A percentile compares a stretch with the other conserved stretches of the same genome.
Evolutionary conservation across 2,797 vertebrate genomes (phyloP).

Genomic region (Enteromius argenteus): DNA sequence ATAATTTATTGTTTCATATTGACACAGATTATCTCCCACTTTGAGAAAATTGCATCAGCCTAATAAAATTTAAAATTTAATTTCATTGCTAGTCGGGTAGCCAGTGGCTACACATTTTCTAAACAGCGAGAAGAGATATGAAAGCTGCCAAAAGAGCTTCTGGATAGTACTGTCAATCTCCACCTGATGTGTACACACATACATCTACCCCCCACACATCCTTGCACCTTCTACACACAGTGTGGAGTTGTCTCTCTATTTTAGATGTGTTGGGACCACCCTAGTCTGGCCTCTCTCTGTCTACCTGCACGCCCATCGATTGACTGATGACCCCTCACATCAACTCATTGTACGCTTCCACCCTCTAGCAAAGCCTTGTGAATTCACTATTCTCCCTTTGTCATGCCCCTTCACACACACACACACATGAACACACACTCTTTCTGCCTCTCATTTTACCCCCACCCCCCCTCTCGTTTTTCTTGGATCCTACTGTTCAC

Average conservation of each 20-base stretch:
- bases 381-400: conserved; percentile 33
- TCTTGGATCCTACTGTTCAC: conserved; percentile 43
- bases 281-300: conserved; percentile 29
- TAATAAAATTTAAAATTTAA: conserved; percentile 13
- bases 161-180: conserved; percentile 40
- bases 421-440: conserved; percentile 1
- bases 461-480: neutral
- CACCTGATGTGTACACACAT: conserved; percentile 21
- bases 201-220: conserved; percentile 3
- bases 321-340: conserved; percentile 55
- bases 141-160: conserved; percentile 40
- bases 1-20: conserved; percentile 16
- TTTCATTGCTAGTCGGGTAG: conserved; percentile 7
- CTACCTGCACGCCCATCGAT: conserved; percentile 38
- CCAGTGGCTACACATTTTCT: conserved; percentile 12
- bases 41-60: conserved; percentile 33
- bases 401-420: neutral
- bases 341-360: conserved; percentile 40
- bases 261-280: conserved; percentile 51
- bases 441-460: neutral
- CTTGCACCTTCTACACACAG: conserved; percentile 4
- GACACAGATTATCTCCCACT: conserved; percentile 4
- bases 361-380: conserved; percentile 30
- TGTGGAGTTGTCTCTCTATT: conserved; percentile 46
- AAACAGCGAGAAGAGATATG: conserved; percentile 19